Percentiles rank a stretch among this genome's conserved stretches.
Evolutionary conservation across 2,113 vertebrate species (phyloP).

Genomic region (Gobio gobio): DNA sequence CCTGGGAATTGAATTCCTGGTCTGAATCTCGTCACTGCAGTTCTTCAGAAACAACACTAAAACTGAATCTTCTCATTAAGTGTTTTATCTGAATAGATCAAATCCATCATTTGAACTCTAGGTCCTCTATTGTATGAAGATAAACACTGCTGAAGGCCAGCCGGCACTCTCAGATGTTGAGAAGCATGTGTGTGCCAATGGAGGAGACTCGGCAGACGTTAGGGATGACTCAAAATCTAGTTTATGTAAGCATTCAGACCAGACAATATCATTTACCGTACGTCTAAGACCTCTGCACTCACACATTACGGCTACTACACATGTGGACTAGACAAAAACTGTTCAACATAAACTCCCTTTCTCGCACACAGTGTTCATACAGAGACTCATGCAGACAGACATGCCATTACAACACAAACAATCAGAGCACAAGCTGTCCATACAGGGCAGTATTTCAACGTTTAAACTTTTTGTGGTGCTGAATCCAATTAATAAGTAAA

Average conservation of each 20-base stretch:
- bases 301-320: slow-evolving; percentile 15
- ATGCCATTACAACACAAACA: not conserved
- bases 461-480: not conserved
- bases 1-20: not conserved
- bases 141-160: too few relatives aligned
- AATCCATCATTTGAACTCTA: not conserved
- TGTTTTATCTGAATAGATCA: not conserved
- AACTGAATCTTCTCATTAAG: not conserved
- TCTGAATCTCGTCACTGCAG: not conserved
- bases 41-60: not conserved
- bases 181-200: not conserved
- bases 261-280: slow-evolving; percentile 16
- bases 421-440: not conserved
- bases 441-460: not conserved
- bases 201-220: not conserved
- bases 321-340: slow-evolving; percentile 20
- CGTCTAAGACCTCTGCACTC: not conserved
- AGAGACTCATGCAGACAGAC: not conserved
- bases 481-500: not conserved
- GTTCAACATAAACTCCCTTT: not conserved
- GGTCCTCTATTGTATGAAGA: not conserved
- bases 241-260: slow-evolving; percentile 22
- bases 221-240: slow-evolving; percentile 2
- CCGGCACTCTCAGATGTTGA: not conserved
- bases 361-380: not conserved